phyloP scores from a whole-genome alignment of 2,888 invertebrate species.

The Tipula vernalis region DNA sequence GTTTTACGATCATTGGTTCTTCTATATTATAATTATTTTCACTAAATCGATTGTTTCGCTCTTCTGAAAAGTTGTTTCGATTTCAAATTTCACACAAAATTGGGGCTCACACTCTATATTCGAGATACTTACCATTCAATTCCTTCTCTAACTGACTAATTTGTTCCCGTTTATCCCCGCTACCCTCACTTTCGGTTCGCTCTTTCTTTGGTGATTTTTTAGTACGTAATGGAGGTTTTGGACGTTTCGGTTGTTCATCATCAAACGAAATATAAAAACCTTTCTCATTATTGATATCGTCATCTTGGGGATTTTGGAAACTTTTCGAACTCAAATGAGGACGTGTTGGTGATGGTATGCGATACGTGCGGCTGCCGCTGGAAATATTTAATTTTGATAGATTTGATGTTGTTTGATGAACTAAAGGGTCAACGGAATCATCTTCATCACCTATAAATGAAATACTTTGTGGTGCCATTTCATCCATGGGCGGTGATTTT shows the following conservation, averaged over 20 bases:
- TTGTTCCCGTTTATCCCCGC: conserved; percentile 30
- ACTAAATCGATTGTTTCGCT: conserved; percentile 6
- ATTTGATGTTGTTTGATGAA: conserved; percentile 28
- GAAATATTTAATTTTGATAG: conserved; percentile 71
- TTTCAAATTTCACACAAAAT: neutral
- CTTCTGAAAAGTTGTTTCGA: conserved; percentile 7
- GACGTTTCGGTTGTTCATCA: conserved; percentile 73
- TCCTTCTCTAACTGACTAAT: conserved; percentile 37
- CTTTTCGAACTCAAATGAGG: conserved; percentile 58
- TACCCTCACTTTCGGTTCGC: conserved; percentile 44
- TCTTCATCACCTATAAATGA: conserved; percentile 74
- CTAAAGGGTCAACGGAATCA: conserved; percentile 30
- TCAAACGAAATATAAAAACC: conserved; percentile 93
- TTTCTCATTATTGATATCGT: conserved; percentile 47
- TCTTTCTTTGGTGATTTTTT: conserved; percentile 74
- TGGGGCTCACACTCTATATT: neutral
- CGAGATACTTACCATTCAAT: conserved; percentile 22
- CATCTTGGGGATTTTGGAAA: conserved; percentile 45
- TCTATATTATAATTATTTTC: conserved; percentile 10
- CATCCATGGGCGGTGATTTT: conserved; percentile 55
- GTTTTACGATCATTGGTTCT: conserved; percentile 11
- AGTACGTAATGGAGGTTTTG: conserved; percentile 72
- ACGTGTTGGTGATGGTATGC: conserved; percentile 78
- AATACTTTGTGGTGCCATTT: conserved; percentile 89
- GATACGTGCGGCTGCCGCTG: conserved; percentile 76